These are phyloP conservation scores for Wiebesia pumilae DNA, from an alignment of 1,140 invertebrate species.

Conservation along the genomic window DNA sequence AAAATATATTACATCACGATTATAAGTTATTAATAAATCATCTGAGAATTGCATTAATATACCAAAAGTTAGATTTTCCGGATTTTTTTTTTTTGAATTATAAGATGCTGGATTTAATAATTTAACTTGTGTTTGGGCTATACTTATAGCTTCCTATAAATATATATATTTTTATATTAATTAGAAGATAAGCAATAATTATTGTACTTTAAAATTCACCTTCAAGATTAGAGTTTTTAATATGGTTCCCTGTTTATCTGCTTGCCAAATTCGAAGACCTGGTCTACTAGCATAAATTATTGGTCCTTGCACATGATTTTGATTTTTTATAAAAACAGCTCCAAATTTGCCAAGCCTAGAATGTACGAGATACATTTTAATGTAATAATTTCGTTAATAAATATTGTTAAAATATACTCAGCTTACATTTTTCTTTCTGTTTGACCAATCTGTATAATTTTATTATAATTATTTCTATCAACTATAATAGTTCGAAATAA, in stretches of 20 bases:
- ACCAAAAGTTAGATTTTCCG: constrained; percentile 81
- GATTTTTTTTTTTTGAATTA: constrained; percentile 70
- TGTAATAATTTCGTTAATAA: background rate
- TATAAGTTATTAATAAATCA: constrained; percentile 84
- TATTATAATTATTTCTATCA: constrained; percentile 79
- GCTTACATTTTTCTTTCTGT: constrained; percentile 89
- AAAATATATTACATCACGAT: constrained; percentile 82
- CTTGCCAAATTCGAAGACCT: constrained; percentile 87
- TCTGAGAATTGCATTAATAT: constrained; percentile 81
- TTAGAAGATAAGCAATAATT: constrained; percentile 47
- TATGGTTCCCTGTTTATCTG: constrained; percentile 85
- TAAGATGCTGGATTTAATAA: constrained; percentile 81
- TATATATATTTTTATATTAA: background rate
- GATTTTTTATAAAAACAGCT: constrained; percentile 77
- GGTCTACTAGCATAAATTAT: constrained; percentile 85
- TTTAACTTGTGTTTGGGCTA: constrained; percentile 78
- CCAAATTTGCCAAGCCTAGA: constrained; percentile 80
- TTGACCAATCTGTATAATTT: constrained; percentile 86
- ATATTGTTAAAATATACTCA: constrained; percentile 9
- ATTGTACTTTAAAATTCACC: constrained; percentile 68
- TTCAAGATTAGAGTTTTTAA: constrained; percentile 90
- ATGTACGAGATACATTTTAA: constrained; percentile 45
- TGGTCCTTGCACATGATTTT: constrained; percentile 76
- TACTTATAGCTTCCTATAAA: constrained; percentile 77
- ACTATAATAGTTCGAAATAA: constrained; percentile 87